Evolutionary conservation across 1,140 invertebrate genomes (phyloP).

Genomic region (Drosophila melanogaster): DNA sequence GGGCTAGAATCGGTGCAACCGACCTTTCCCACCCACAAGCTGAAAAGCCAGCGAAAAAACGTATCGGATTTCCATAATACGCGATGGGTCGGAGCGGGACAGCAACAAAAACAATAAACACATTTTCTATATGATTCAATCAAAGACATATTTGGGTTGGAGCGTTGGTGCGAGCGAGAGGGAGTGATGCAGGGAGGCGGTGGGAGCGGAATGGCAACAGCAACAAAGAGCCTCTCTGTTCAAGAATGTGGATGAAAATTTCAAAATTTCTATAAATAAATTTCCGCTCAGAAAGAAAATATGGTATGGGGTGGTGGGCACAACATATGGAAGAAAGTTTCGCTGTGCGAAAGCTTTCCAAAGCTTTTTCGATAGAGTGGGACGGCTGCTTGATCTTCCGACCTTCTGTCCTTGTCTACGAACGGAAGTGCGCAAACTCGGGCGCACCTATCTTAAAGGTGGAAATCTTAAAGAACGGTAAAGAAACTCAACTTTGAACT

Average conservation of each 20-base stretch:
- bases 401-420: slow-evolving; percentile 18
- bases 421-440: slow-evolving; percentile 69
- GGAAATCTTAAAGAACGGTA: slow-evolving; percentile 4
- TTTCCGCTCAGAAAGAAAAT: slow-evolving; percentile 53
- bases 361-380: slow-evolving; percentile 55
- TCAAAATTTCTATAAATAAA: slow-evolving; percentile 79
- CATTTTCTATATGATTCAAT: slow-evolving; percentile 81
- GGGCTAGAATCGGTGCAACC: slow-evolving; percentile 10
- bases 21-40: slow-evolving; percentile 35
- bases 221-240: slow-evolving; percentile 49
- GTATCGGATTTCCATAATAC: slow-evolving; percentile 84
- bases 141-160: slow-evolving; percentile 84
- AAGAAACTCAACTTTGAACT: neutral
- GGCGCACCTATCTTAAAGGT: slow-evolving; percentile 32
- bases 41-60: slow-evolving; percentile 58
- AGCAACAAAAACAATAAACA: slow-evolving; percentile 75
- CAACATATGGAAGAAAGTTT: slow-evolving; percentile 76
- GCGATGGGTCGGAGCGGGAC: slow-evolving; percentile 78
- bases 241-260: slow-evolving; percentile 81
- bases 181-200: slow-evolving; percentile 30
- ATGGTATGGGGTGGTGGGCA: slow-evolving; percentile 51
- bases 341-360: slow-evolving; percentile 38
- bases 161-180: slow-evolving; percentile 73
- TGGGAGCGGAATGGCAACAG: slow-evolving; percentile 56
- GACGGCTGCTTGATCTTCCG: slow-evolving; percentile 46